Evolutionary conservation across 2,113 vertebrate species (phyloP), one percentile per base, ranked within the genome.

Genomic region (Stercorarius parasiticus): DNA sequence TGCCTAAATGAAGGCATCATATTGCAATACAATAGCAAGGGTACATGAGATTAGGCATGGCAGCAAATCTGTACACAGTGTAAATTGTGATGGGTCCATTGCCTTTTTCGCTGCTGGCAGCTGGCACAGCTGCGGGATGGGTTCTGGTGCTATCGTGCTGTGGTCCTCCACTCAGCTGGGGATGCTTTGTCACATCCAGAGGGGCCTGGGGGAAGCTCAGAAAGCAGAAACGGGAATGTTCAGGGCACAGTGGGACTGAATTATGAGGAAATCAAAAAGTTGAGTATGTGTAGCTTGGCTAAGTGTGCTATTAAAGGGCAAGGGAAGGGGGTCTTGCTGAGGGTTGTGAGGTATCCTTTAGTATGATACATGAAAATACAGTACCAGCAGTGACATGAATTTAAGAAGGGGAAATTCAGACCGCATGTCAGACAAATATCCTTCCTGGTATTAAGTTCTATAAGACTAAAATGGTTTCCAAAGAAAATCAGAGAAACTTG

Each of bases 21-120:
- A 10, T 21, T 67, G 52, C 77, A 74, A 17, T 38, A 36, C 21
- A 71, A 26, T 3, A 82, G 15, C n/a, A 72, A 42, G 38, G 29
- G 50, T 47, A 20, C 36, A 53, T 0, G 0, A 79, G 61, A 32
- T 38, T 3, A 52, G 38, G 26, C 23, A 23, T 2, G 18, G 56
- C 16, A 69, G 58, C 6, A 86, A n/a, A 67, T 20, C 18, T 38
- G 34, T 23, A 26, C 61, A 12, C 53, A 9, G 22, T 17, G 21
- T 27, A 76, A 58, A 45, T 15, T 40, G 17, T 32, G 61, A 27
- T 25, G 50, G 18, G 21, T 66, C 27, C 79, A 2, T 22, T 34
- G 34, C 8, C 30, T 52, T 55, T 72, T 43, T 10, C 6, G 1
- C 40, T 20, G 50, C 22, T 74, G 56, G 11, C 81, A 91, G 43